Base-by-base conservation (phyloP, 2,797 vertebrate genomes). In the Ctenosaura bakeri region DNA sequence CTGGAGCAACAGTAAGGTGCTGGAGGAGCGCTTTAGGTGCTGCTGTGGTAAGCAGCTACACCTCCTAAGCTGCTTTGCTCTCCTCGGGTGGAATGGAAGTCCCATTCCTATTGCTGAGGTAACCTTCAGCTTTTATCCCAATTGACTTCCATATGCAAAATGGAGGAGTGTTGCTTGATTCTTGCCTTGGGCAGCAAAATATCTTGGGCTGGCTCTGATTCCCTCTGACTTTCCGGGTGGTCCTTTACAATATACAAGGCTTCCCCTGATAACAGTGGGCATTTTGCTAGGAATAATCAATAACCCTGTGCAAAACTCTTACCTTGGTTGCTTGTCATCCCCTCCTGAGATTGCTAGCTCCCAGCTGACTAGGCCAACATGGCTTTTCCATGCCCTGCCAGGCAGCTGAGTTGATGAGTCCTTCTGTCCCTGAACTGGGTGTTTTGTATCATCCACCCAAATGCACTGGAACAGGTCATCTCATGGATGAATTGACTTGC, bases 381-480 rank as follows among this genome's bases (percentile, higher is more conserved):
- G 50, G 73, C 46, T 83, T 90, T 90, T 90, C 90, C 90, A 35
- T 59, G 35, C 22, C 74, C 73, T 56, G 80, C 42, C 62, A 88
- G 79, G 86, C 62, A 24, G 80, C 62, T 81, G 86, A 78, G 74
- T 46, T 32, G 46, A 83, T 87, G 85, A 90, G 29, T 90, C 80
- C 35, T 90, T 87, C 46, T 56, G 86, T 59, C 26, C 24, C 42
- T 71, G 38, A 42, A 86, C 46, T 59, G 69, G 77, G 24, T 81
- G 69, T 59, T 56, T 46, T 20, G 24, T 32, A 78, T 87, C 89
- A 90, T 87, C 71, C 82, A 69, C 69, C 78, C 64, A 38, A 42
- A 87, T 52, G 42, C 29, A 2, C 59, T 24, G 18, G 59, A 66
- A 24, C 16, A 54, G 73, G 71, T 69, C 90, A 78, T 59, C 76